Base-by-base conservation (phyloP, 2,113 vertebrate species). In the Lucifuga dentata region DNA sequence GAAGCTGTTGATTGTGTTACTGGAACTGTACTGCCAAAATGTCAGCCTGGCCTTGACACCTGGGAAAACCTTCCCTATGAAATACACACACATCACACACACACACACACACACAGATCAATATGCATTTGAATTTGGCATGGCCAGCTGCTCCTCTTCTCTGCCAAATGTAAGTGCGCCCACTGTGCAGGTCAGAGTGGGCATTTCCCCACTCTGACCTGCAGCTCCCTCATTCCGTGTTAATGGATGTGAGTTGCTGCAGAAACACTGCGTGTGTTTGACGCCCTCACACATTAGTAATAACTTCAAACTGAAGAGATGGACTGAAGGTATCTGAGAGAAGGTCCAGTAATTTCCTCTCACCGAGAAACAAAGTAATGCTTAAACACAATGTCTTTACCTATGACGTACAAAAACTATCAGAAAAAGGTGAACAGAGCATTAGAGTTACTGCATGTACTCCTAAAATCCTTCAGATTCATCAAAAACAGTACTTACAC, bases 141-240 rank as follows among this genome's bases (percentile, higher is more conserved):
- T n/a, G 48, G 38, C 56, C 67, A 68, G 63, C 51, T 50, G 41
- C 39, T 60, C 26, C 11, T 48, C 32, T 0, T 5, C 51, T 24
- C 20, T 83, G 67, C 67, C 80, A 79, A 1, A 44, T 57, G 43
- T 1, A 79, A 1, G 40, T 57, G 43, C 0, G 33, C 26, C 50
- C 13, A 17, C 24, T 9, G 70, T 33, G 70, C 55, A 49, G 70
- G 9, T 3, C 26, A 7, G 26, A 29, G 26, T 7, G 26, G 7
- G 63, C 43, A 1, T 36, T 26, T 9, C 32, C 68, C 61, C 56
- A 5, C 73, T 39, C 62, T 48, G 65, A 68, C 77, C 81, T 49
- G 64, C 76, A 52, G 73, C 76, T 1, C 2, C 5, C 57, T 51
- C 70, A 16, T 68, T 73, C 58, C 4, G 50, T 48, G 75, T 66